These are phyloP conservation scores for Melanotus villosus DNA, from an alignment of 2,888 invertebrate species.

Conservation along the genomic window DNA sequence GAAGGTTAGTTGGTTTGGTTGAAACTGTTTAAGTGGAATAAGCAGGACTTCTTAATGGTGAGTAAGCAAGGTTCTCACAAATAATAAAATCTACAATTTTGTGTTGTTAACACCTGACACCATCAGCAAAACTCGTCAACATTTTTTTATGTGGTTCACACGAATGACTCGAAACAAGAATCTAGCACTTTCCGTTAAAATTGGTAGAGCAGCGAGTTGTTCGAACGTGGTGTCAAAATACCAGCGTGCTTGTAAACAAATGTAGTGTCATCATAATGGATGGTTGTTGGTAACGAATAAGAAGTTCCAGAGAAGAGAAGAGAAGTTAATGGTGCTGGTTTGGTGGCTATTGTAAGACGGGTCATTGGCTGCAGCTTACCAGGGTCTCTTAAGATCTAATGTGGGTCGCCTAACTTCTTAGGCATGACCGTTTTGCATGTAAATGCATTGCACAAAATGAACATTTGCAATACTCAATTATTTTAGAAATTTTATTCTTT, in stretches of 20 bases:
- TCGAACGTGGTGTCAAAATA: conserved; percentile 25
- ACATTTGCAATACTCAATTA: neutral
- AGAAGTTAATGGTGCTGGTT: conserved; percentile 59
- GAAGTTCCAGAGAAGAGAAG: conserved; percentile 44
- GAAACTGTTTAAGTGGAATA: too few species aligned
- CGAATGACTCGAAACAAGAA: conserved; percentile 8
- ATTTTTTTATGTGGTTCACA: conserved; percentile 19
- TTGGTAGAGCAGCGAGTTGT: conserved; percentile 6
- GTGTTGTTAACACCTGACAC: neutral
- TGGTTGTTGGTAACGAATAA: conserved; percentile 19
- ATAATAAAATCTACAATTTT: neutral
- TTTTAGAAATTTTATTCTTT: neutral
- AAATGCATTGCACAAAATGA: neutral
- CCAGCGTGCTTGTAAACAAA: conserved; percentile 32
- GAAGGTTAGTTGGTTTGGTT: too few species aligned
- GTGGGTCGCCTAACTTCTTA: conserved; percentile 53
- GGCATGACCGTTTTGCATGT: conserved; percentile 22
- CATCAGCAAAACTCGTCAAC: neutral
- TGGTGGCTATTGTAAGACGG: conserved; percentile 59
- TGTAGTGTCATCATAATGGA: conserved; percentile 34
- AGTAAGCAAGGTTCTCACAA: too few species aligned
- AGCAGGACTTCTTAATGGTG: too few species aligned
- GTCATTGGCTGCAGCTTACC: conserved; percentile 60
- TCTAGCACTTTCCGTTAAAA: conserved; percentile 34
- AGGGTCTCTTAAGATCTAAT: conserved; percentile 56